Base-by-base conservation (phyloP, 2,888 invertebrate species). In the Melanargia galathea region DNA sequence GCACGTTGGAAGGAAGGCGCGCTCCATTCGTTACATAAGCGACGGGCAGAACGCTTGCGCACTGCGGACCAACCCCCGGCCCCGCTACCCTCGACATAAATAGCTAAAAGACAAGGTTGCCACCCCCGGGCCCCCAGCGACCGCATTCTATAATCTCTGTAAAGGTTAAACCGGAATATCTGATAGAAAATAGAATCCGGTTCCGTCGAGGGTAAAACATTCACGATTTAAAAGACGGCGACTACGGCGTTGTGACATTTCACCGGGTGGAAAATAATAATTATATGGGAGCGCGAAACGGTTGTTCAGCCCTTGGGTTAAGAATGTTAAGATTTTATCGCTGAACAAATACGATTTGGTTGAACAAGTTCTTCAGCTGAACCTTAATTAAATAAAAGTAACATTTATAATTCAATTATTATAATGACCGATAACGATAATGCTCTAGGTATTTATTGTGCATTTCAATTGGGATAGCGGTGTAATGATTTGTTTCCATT, bases 81-180 rank as follows among this genome's bases (percentile, higher is more conserved):
- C 80, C 80, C 75, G 71, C 82, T 79, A 84, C 87, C 88, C 86
- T 83, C 88, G 80, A 84, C 89, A 90, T 90, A 91, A 90, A 91
- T 91, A 91, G 86, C 87, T 90, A 83, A 89, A 86, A 88, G 82
- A 87, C 90, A 91, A 90, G 90, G 90, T 90, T 90, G 84, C 90
- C 89, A 87, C 88, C 90, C 87, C 81, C 80, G 78, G 80, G 82
- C 86, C 84, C n/a, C 81, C 81, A 71, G 77, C 84, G 83, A 86
- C 87, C 88, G 85, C 87, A 86, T 88, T 90, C 72, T 87, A 86
- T 88, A 90, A 90, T 89, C 85, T 85, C 79, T 81, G 81, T 83
- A 89, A 89, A 90, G 90, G 90, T 90, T 90, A 89, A 84, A 86
- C 85, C 82, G 79, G 84, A 88, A 89, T 89, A 86, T 81, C 80